Percentiles rank a stretch among this genome's conserved stretches.
These are phyloP conservation scores for Antedon mediterranea DNA, from an alignment of 53 echinoderm and acorn worm species.

Conservation along the genomic window DNA sequence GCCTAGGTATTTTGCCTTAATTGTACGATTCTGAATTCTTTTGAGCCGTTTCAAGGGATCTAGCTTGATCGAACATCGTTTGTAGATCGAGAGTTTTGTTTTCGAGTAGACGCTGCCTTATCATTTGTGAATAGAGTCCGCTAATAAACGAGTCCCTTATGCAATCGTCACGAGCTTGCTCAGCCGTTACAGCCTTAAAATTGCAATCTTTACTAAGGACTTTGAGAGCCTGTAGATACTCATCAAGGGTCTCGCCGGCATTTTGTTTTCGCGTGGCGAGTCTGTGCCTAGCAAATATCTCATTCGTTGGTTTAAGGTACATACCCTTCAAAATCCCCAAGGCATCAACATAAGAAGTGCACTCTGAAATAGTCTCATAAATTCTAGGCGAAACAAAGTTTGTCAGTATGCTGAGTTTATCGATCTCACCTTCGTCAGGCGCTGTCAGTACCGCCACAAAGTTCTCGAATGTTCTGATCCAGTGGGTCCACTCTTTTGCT, in stretches of 20 bases:
- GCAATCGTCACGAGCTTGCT: conserved; percentile 2
- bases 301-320: conserved; percentile 13
- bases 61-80: conserved; percentile 24
- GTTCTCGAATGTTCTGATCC: conserved; percentile 16
- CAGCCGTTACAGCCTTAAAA: conserved; percentile 3
- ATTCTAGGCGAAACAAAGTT: conserved; percentile 9
- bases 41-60: conserved; percentile 10
- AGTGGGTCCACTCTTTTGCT: no score
- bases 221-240: conserved; percentile 2
- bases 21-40: not conserved
- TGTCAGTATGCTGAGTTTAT: conserved; percentile 13
- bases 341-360: conserved; percentile 10
- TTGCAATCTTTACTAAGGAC: conserved; percentile 4
- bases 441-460: conserved; percentile 8
- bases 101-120: conserved; percentile 9
- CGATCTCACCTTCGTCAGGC: conserved; percentile 11
- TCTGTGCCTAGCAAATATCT: conserved; percentile 13
- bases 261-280: not conserved
- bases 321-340: conserved; percentile 8
- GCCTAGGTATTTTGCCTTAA: no score
- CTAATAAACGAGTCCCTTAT: conserved; percentile 11
- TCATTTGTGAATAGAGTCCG: not conserved
- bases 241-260: conserved; percentile 1
- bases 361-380: conserved; percentile 16
- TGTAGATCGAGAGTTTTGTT: conserved; percentile 13